phyloP scores from a whole-genome alignment of 2,113 vertebrate genomes.

The Rafetus swinhoei region DNA sequence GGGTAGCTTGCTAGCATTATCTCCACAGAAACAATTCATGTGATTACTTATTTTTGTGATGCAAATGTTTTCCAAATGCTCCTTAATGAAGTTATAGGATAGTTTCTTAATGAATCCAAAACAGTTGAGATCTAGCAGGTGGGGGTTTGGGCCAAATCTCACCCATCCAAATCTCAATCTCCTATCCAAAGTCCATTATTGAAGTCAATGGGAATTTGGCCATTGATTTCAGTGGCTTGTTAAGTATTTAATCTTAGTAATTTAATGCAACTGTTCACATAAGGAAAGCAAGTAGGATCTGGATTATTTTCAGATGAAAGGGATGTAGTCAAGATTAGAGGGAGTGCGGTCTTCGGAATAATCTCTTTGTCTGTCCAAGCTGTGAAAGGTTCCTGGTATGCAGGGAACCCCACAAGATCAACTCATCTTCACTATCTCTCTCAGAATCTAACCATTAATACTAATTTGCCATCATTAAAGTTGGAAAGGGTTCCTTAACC shows the following conservation, averaged over 20 bases:
- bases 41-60: not conserved
- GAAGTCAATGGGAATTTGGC: slow-evolving; percentile 5
- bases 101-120: slow-evolving; percentile 24
- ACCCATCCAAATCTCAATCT: not conserved
- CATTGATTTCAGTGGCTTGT: slow-evolving; percentile 21
- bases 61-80: slow-evolving; percentile 32
- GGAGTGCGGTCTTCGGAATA: not conserved
- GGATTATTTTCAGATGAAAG: slow-evolving; percentile 16
- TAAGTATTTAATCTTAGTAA: not conserved
- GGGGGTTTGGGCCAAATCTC: not conserved
- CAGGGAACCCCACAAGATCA: not conserved
- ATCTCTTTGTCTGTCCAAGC: not conserved
- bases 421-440: not conserved
- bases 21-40: not conserved
- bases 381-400: not conserved
- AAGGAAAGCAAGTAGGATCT: not conserved
- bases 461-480: not conserved
- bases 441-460: not conserved
- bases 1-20: not conserved
- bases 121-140: not conserved
- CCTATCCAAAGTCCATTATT: slow-evolving; percentile 30
- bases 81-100: slow-evolving; percentile 2
- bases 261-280: slow-evolving; percentile 39
- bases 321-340: not conserved
- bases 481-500: not conserved